Base-by-base conservation (phyloP, 2,113 vertebrate species). In the Myrmecobius fasciatus region DNA sequence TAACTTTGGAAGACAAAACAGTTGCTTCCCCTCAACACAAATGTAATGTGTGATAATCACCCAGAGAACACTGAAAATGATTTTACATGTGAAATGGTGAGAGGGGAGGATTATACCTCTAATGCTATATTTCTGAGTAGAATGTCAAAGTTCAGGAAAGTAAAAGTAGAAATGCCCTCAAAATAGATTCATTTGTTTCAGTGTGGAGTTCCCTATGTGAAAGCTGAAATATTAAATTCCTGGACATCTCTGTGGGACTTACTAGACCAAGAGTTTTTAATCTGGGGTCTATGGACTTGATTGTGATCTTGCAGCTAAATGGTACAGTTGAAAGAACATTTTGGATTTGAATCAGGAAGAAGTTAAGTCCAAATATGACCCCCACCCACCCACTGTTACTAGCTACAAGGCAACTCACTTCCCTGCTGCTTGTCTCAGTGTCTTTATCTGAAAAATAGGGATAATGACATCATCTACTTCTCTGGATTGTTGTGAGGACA, bases 1-100 rank as follows among this genome's bases (percentile, higher is more conserved):
- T 88, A 47, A 22, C 25, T 20, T 88, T 94, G 89, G 43, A 94
- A 94, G 25, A 17, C 28, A 95, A 92, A 67, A 89, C 11, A 22
- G 47, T 95, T 90, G 36, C 83, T 93, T 90, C 89, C 94, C 5
- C 36, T 24, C 51, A 92, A 28, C 90, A 90, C n/a, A 90, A 91
- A 47, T 47, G 9, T 43, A 90, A 88, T 31, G 3, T n/a, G 83
- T 2, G 0, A 36, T 51, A 52, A 67, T 88, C 36, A 26, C 60
- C 53, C 91, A 92, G 96, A 95, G 25, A 43, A 53, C 0, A 89
- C 1, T 0, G 7, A 89, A 52, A 92, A n/a, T 75, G n/a, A 14
- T 36, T 96, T 96, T 26, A 47, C 43, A 89, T 75, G 14, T 91
- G 3, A 25, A 94, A 95, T 53, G 31, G 10, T 89, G 51, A 53